Evolutionary conservation across 2,888 invertebrate genomes (phyloP).

Genomic region (Caenorhabditis afra): DNA sequence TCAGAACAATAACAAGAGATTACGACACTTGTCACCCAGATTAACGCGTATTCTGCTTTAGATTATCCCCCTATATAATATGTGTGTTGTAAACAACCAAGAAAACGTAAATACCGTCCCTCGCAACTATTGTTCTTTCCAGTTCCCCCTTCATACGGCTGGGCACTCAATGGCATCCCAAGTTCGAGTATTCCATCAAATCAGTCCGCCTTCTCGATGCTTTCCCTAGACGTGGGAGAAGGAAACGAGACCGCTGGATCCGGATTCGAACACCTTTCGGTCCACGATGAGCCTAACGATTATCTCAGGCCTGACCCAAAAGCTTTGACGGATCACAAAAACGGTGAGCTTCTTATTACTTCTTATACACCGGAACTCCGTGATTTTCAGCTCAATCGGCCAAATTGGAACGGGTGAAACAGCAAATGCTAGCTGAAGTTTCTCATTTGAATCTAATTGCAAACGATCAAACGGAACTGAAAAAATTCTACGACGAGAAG

Average conservation of each 20-base stretch:
- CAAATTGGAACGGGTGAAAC: constrained; percentile 25
- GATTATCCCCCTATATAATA: too few relatives aligned
- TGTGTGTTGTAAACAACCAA: too few relatives aligned
- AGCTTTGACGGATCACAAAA: constrained; percentile 8
- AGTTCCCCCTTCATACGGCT: constrained; percentile 53
- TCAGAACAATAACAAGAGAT: neutral
- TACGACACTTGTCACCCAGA: too few relatives aligned
- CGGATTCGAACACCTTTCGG: constrained; percentile 43
- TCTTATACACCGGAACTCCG: neutral
- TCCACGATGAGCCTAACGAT: constrained; percentile 14
- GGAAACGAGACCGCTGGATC: constrained; percentile 43
- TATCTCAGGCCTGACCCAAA: constrained; percentile 24
- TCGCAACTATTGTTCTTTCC: neutral
- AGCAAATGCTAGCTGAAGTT: constrained; percentile 25
- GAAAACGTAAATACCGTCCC: too few relatives aligned
- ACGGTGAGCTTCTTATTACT: constrained; percentile 9
- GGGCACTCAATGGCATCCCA: constrained; percentile 39
- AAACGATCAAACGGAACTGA: constrained; percentile 32
- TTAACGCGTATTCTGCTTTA: too few relatives aligned
- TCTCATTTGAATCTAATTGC: constrained; percentile 9
- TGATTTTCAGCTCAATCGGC: constrained; percentile 36
- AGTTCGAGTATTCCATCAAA: neutral
- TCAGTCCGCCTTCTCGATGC: constrained; percentile 6
- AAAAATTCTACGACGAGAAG: constrained; percentile 13
- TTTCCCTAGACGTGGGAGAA: constrained; percentile 31